Conservation (phyloP, 2,888 invertebrate genomes). For the Baccha elongata region DNA sequence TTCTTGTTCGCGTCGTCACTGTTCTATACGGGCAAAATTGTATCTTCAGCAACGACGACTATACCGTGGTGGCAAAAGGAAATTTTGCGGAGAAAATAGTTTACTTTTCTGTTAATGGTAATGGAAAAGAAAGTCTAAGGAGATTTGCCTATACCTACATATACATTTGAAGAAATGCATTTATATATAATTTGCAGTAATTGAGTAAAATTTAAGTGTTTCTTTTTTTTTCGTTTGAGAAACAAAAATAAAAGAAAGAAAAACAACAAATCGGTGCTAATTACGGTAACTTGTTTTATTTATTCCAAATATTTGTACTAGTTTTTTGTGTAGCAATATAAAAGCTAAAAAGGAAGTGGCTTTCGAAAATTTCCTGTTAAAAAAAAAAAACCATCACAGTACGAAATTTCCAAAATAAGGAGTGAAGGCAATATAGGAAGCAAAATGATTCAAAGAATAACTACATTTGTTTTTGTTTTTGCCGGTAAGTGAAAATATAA, state of each 20-base stretch:
- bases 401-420: neutral
- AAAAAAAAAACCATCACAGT: neutral
- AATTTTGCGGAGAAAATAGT: conserved; percentile 65
- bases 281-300: conserved; percentile 59
- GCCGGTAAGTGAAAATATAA: conserved; percentile 55
- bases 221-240: conserved; percentile 16
- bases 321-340: conserved; percentile 33
- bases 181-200: neutral
- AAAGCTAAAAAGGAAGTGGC: conserved; percentile 45
- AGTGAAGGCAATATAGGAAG: conserved; percentile 12
- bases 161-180: conserved; percentile 4
- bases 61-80: conserved; percentile 41
- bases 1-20: conserved; percentile 9
- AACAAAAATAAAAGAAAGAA: neutral
- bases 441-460: conserved; percentile 60
- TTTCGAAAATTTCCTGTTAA: conserved; percentile 20
- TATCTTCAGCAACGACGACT: conserved; percentile 39
- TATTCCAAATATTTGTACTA: conserved; percentile 46
- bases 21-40: conserved; percentile 38
- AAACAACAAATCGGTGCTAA: conserved; percentile 62
- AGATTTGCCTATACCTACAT: conserved; percentile 39
- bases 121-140: conserved; percentile 65
- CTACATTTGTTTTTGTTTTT: conserved; percentile 41
- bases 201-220: conserved; percentile 44
- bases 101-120: conserved; percentile 47